phyloP scores from a whole-genome alignment of 2,888 invertebrate genomes.

The Seira sanloemensis region DNA sequence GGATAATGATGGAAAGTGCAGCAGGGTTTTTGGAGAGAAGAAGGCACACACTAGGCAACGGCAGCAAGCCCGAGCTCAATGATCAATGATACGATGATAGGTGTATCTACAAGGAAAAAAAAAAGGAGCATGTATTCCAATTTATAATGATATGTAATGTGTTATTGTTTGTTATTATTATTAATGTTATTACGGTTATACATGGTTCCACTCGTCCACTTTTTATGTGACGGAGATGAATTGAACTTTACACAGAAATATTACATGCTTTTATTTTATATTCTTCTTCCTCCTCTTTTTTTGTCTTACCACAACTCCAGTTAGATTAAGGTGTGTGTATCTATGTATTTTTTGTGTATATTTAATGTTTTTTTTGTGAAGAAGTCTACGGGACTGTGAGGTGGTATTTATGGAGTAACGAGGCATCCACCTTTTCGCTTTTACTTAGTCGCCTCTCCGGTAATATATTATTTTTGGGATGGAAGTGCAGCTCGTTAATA shows the following conservation, averaged over 20 bases:
- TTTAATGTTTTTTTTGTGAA: neutral
- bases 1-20: constrained; percentile 38
- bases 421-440: constrained; percentile 23
- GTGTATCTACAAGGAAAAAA: constrained; percentile 11
- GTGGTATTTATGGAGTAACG: constrained; percentile 10
- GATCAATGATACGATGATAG: constrained; percentile 29
- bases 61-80: constrained; percentile 27
- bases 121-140: constrained; percentile 19
- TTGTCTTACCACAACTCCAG: neutral
- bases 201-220: constrained; percentile 5
- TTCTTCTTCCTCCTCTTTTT: neutral
- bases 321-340: neutral
- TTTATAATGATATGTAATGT: constrained; percentile 59
- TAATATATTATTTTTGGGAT: constrained; percentile 57
- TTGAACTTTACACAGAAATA: neutral
- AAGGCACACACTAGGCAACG: constrained; percentile 19
- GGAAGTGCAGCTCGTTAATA: constrained; percentile 62
- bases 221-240: constrained; percentile 1
- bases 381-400: neutral
- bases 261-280: neutral
- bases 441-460: constrained; percentile 50
- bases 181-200: constrained; percentile 52
- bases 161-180: constrained; percentile 56
- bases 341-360: no score
- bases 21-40: constrained; percentile 1